Evolutionary conservation across 2,888 invertebrate genomes (phyloP), one percentile per base, ranked within the genome.

Genomic region (Mythimna impura): DNA sequence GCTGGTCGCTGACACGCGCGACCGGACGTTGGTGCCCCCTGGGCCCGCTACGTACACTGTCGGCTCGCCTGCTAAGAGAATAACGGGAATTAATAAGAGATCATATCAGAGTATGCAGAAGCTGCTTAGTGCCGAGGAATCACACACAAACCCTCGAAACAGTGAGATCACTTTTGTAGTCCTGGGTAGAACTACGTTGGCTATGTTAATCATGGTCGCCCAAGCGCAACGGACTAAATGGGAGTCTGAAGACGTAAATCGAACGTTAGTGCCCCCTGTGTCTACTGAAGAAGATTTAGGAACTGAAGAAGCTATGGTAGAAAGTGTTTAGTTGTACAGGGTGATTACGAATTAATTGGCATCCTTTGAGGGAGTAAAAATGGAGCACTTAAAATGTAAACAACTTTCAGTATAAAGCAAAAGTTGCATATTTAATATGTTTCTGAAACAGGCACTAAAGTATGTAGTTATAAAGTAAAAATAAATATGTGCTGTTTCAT

Each of bases 1-100:
- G 52, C 97, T 97, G 63, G 97, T 91, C 22, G 97, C 93, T 0
- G 97, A 97, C 12, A 99, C 94, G 73, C 98, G 97, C 2, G 98
- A 97, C 0, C 98, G 97, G 3, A 99, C 96, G 73, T 97, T 97
- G 85, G 97, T 97, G 0, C 98, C 98, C n/a, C 98, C 97, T 0
- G 99, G 99, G 0, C 99, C 98, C 0, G 98, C 97, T 1, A 98
- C 97, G 88, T 97, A 97, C 0, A 98, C 97, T 83, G 97, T 97
- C 4, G 97, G 97, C 85, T 98, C 97, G 25, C 96, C 96, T 52
- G 97, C 97, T 97, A 30, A 10, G 10, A 9, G 12, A 20, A 25
- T 40, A 40, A 40, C 40, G 40, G 14, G 2, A 55, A 55, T 25
- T 25, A 55, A 25, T 55, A 25, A 25, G 14, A 6, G 2, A 14